Evolutionary conservation across 2,113 vertebrate genomes (phyloP).

Genomic region (Brachionichthys hirsutus): DNA sequence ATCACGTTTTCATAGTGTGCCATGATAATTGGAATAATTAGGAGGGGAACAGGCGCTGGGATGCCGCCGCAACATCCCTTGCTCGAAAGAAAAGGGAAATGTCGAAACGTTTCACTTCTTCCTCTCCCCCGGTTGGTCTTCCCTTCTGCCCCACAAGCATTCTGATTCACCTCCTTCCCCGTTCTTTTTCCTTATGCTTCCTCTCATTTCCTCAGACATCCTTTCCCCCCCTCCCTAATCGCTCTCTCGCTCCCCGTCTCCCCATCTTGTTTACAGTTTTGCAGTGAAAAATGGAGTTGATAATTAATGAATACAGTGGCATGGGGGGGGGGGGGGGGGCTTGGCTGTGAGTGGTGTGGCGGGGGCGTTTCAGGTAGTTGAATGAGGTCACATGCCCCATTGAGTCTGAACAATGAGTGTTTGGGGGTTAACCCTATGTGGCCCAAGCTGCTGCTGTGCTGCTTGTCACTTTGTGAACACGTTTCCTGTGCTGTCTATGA

Average conservation of each 20-base stretch:
- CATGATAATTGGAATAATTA: slow-evolving; percentile 99
- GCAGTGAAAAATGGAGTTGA: slow-evolving; percentile 79
- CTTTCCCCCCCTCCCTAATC: slow-evolving; percentile 45
- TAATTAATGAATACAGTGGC: slow-evolving; percentile 84
- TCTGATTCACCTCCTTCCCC: slow-evolving; percentile 13
- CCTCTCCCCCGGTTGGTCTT: slow-evolving; percentile 5
- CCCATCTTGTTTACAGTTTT: slow-evolving; percentile 78
- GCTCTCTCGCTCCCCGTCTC: slow-evolving; percentile 52
- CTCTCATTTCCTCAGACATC: slow-evolving; percentile 36
- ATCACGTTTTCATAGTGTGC: slow-evolving; percentile 99
- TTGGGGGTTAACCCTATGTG: slow-evolving; percentile 29
- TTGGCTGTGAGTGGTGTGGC: slow-evolving; percentile 60
- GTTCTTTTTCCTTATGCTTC: slow-evolving; percentile 17
- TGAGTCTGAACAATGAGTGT: slow-evolving; percentile 54
- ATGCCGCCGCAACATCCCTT: slow-evolving; percentile 77
- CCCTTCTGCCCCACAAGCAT: slow-evolving; percentile 3
- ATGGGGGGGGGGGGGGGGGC: slow-evolving; percentile 66
- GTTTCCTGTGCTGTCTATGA: too few species aligned
- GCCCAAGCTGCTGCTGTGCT: neutral
- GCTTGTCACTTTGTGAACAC: neutral
- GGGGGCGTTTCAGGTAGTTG: slow-evolving; percentile 70
- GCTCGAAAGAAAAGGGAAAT: slow-evolving; percentile 46
- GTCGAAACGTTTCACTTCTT: slow-evolving; percentile 24
- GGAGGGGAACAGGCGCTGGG: slow-evolving; percentile 86
- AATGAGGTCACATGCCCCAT: slow-evolving; percentile 71